phyloP scores from a whole-genome alignment of 2,888 invertebrate species.

The Troides helena region DNA sequence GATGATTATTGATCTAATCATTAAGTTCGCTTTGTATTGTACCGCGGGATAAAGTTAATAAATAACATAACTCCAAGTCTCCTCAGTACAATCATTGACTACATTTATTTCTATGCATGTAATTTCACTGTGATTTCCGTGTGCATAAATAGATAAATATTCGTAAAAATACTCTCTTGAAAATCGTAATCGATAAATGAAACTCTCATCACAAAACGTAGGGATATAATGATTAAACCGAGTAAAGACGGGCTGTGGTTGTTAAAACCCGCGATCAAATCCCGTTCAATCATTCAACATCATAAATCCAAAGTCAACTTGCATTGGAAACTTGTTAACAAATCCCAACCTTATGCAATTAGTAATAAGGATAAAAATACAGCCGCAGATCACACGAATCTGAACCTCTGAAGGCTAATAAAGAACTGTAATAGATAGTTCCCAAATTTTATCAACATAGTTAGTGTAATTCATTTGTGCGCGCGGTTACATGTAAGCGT shows the following conservation, averaged over 20 bases:
- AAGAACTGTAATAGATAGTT: background rate
- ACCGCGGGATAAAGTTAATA: no score
- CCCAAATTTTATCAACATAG: background rate
- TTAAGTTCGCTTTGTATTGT: no score
- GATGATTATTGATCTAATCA: no score
- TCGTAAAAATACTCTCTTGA: no score
- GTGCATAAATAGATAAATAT: no score
- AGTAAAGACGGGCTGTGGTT: background rate
- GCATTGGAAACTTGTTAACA: background rate
- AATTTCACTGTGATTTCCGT: no score
- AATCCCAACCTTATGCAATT: background rate
- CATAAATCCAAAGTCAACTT: constrained; percentile 8
- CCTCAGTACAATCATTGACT: no score
- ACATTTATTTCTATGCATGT: no score
- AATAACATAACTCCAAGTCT: no score
- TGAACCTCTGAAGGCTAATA: background rate
- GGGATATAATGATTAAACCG: background rate
- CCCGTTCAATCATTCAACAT: constrained; percentile 1
- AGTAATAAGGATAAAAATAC: background rate
- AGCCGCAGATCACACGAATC: background rate
- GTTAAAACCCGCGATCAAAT: background rate
- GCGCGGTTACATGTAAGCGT: background rate
- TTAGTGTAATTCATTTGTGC: background rate
- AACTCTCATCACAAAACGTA: background rate
- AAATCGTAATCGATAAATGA: no score